Base-by-base conservation (phyloP, 2,888 invertebrate genomes). In the Microplitis manilae region DNA sequence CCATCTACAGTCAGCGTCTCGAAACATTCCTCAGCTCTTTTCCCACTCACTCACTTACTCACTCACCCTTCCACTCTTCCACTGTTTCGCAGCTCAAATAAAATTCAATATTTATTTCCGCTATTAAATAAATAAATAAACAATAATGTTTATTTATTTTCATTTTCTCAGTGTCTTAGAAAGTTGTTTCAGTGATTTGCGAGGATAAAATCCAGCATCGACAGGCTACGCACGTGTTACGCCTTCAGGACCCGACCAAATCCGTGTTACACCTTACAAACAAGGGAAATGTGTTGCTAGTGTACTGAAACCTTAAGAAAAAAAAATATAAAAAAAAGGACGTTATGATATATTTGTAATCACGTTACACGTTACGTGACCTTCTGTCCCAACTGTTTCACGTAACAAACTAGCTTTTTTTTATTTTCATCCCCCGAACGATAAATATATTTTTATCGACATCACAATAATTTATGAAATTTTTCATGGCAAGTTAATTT, bases 311-410 rank as follows among this genome's bases (percentile, higher is more conserved):
- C 79, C 74, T 75, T 79, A 80, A 79, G 79, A 68, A 79, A 81
- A 41, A 41, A 50, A 50, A 50, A 83, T 79, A 80, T 79, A 78
- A 68, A 79, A 81, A 41, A 50, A 50, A 50, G 83, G 77, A 84
- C 84, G 84, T 87, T 89, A 88, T 89, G 89, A 89, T 89, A 89
- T 89, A 89, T 89, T 88, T 89, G 88, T 89, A 89, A 89, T 89
- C 88, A 85, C 83, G 86, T 88, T 88, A 86, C 84, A 78, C 83
- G 78, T 84, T 86, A 87, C 88, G 87, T 87, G 89, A 86, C 88
- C 83, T 87, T 89, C 87, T 85, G 85, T 87, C 88, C 87, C 88
- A 89, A 89, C 88, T 88, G 87, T 85, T 83, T 84, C 86, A 81
- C 71, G 83, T 88, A 87, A 89, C 87, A 87, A 88, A 88, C 85